Conservation (phyloP, 2,888 invertebrate genomes). For the Enoplolaimus lenunculus region DNA sequence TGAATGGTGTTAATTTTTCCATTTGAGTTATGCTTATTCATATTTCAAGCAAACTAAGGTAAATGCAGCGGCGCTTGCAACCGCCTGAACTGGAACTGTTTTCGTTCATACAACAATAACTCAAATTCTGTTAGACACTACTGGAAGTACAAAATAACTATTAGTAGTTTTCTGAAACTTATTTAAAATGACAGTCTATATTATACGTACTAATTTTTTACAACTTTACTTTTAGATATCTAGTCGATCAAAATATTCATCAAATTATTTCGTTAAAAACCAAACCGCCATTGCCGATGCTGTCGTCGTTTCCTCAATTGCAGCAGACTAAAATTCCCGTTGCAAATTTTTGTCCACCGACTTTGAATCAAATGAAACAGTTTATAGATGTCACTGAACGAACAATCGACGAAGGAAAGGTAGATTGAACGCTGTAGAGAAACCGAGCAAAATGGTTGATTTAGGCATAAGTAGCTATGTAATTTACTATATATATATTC, state of each 20-base stretch:
- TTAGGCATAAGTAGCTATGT: too few species aligned
- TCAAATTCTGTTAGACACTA: background rate
- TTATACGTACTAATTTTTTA: background rate
- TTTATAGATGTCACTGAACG: conserved; percentile 31
- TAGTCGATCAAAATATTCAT: background rate
- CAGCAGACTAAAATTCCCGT: background rate
- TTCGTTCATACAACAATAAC: too few species aligned
- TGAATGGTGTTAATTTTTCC: too few species aligned
- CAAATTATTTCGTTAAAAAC: background rate
- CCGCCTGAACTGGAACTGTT: too few species aligned
- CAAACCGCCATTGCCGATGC: background rate
- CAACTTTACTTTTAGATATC: background rate
- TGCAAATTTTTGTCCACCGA: conserved; percentile 26
- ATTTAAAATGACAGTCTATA: background rate
- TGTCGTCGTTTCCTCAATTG: background rate
- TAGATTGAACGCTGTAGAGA: too few species aligned
- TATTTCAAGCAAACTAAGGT: too few species aligned
- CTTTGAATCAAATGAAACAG: conserved; percentile 31
- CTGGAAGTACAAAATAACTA: background rate
- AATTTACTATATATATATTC: too few species aligned
- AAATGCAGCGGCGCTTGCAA: too few species aligned
- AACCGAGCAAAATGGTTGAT: too few species aligned
- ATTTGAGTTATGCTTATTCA: too few species aligned
- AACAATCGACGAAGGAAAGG: conserved; percentile 27
- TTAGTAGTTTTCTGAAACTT: background rate